These are phyloP conservation scores for Diadophis punctatus DNA, from an alignment of 2,113 vertebrate genomes.

Conservation along the genomic window DNA sequence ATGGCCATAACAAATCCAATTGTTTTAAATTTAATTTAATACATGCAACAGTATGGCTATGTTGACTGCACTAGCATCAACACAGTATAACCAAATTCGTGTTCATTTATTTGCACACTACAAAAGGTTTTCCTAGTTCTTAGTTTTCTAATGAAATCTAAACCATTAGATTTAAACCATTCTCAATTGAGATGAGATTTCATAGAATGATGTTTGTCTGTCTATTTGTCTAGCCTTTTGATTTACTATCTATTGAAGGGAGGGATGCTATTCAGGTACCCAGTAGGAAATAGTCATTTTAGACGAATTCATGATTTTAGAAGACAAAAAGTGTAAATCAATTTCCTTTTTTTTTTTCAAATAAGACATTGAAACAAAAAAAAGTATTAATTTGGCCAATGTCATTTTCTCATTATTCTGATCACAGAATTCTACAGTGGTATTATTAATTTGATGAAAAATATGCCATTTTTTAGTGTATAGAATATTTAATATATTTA, in stretches of 20 bases:
- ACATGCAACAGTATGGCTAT: background rate
- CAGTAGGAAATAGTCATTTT: background rate
- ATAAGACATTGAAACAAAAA: background rate
- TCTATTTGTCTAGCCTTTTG: background rate
- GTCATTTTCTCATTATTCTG: background rate
- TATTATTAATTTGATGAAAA: background rate
- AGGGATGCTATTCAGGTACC: background rate
- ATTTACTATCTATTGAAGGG: background rate
- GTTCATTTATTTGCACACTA: background rate
- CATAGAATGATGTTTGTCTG: background rate
- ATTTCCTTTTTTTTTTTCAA: background rate
- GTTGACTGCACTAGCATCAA: background rate
- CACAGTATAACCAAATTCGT: background rate
- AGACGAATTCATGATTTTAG: background rate
- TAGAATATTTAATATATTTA: background rate
- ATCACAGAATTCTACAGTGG: background rate
- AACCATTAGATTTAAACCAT: background rate
- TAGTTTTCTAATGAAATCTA: background rate
- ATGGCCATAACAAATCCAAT: background rate
- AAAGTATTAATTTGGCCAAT: background rate
- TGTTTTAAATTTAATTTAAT: background rate
- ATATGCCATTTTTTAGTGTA: background rate
- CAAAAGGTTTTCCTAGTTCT: background rate
- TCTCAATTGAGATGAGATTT: background rate
- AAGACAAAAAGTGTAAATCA: background rate